A percentile compares a stretch with the other conserved stretches of the same genome.
phyloP scores from a whole-genome alignment of 2,888 invertebrate species.

The Torymus texanus region DNA sequence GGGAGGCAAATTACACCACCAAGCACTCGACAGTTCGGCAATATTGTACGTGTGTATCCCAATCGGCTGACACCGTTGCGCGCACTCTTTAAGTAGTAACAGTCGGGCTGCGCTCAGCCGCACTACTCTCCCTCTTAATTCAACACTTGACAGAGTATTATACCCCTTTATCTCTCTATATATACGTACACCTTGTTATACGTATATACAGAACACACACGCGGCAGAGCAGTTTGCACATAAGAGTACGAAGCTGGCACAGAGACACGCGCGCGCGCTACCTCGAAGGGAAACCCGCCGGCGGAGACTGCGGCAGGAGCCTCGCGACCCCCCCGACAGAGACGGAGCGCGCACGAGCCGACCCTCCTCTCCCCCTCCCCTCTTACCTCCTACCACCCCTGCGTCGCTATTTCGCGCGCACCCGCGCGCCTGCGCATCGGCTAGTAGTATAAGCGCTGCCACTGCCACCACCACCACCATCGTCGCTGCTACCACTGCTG shows the following conservation, averaged over 20 bases:
- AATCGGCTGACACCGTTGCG: too few species aligned
- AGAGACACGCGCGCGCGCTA: conserved; percentile 18
- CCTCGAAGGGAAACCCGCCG: conserved; percentile 65
- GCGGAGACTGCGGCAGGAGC: conserved; percentile 68
- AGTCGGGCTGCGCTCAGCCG: conserved; percentile 24
- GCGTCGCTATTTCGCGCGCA: conserved; percentile 13
- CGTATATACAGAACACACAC: not conserved
- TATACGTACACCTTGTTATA: not conserved
- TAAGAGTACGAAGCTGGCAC: not conserved
- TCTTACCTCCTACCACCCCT: not conserved
- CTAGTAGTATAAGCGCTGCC: too few species aligned
- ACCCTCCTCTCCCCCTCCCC: not conserved
- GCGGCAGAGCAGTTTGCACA: too few species aligned
- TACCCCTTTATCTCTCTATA: not conserved
- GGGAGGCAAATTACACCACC: too few species aligned
- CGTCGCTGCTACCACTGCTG: too few species aligned
- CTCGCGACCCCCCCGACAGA: conserved; percentile 36
- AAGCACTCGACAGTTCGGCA: too few species aligned
- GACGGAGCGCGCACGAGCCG: conserved; percentile 13
- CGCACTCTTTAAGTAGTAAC: conserved; percentile 21
- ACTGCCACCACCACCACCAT: too few species aligned
- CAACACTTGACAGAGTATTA: not conserved
- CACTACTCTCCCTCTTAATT: not conserved
- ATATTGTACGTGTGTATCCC: too few species aligned
- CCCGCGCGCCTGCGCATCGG: conserved; percentile 30